These are phyloP conservation scores for Ophion slaviceki DNA, from an alignment of 2,888 invertebrate species.

Conservation along the genomic window DNA sequence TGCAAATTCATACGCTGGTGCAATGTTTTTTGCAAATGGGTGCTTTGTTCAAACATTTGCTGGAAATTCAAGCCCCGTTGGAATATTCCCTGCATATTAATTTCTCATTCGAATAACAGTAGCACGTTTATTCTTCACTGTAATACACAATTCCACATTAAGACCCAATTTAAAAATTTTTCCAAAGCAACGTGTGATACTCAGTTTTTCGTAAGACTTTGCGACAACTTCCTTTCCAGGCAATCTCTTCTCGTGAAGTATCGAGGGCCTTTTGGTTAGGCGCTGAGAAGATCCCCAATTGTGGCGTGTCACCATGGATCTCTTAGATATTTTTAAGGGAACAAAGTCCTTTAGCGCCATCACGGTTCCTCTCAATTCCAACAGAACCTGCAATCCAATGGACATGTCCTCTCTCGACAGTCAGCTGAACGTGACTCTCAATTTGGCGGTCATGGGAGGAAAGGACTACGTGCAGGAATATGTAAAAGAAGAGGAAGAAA, in stretches of 20 bases:
- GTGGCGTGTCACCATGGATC: constrained; percentile 67
- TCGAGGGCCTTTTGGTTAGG: background rate
- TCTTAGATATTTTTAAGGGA: constrained; percentile 66
- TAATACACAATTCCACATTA: background rate
- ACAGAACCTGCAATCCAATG: constrained; percentile 8
- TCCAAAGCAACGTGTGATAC: background rate
- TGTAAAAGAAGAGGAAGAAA: constrained; percentile 75
- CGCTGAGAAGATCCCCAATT: background rate
- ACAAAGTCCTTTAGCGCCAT: constrained; percentile 47
- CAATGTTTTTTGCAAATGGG: background rate
- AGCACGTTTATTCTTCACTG: background rate
- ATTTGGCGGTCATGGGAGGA: constrained; percentile 64
- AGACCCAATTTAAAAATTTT: background rate
- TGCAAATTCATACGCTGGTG: background rate
- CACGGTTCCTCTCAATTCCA: constrained; percentile 39
- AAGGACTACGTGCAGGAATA: constrained; percentile 77
- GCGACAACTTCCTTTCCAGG: background rate
- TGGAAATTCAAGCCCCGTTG: background rate
- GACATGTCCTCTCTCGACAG: constrained; percentile 42
- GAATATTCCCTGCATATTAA: background rate
- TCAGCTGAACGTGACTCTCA: constrained; percentile 33
- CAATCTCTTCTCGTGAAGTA: background rate
- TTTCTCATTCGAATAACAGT: background rate
- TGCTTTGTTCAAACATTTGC: background rate
- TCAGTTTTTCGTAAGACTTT: background rate